Evolutionary conservation across 2,113 vertebrate genomes (phyloP).

Genomic region (Holacanthus passer): DNA sequence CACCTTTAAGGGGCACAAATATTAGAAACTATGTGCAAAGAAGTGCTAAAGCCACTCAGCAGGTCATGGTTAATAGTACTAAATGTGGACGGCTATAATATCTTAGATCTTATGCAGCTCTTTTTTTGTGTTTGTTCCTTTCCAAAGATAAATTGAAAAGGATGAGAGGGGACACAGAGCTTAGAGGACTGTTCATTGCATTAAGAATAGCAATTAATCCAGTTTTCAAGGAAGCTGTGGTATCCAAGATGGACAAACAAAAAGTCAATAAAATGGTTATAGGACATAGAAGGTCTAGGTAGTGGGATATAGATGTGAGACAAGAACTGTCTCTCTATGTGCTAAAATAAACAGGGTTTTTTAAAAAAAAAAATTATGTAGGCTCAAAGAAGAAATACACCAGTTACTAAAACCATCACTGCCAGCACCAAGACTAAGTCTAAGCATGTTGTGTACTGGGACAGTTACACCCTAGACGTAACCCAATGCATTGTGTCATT

Average conservation of each 20-base stretch:
- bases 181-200: not conserved
- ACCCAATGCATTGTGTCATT: slow-evolving; percentile 25
- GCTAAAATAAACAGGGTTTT: no score
- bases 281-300: no score
- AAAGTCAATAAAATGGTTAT: slow-evolving; percentile 5
- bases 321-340: no score
- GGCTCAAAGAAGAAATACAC: not conserved
- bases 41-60: not conserved
- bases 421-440: not conserved
- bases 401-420: not conserved
- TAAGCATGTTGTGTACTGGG: not conserved
- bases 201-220: not conserved
- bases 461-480: not conserved
- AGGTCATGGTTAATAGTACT: not conserved
- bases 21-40: not conserved
- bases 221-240: not conserved
- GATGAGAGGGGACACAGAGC: not conserved
- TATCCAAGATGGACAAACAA: not conserved
- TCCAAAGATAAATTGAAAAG: slow-evolving; percentile 4
- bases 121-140: not conserved
- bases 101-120: not conserved
- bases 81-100: not conserved
- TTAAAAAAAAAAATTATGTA: no score
- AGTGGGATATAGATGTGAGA: no score
- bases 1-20: not conserved